These are phyloP conservation scores for Chloroceryle inda DNA, from an alignment of 2,797 vertebrate genomes.

Conservation along the genomic window DNA sequence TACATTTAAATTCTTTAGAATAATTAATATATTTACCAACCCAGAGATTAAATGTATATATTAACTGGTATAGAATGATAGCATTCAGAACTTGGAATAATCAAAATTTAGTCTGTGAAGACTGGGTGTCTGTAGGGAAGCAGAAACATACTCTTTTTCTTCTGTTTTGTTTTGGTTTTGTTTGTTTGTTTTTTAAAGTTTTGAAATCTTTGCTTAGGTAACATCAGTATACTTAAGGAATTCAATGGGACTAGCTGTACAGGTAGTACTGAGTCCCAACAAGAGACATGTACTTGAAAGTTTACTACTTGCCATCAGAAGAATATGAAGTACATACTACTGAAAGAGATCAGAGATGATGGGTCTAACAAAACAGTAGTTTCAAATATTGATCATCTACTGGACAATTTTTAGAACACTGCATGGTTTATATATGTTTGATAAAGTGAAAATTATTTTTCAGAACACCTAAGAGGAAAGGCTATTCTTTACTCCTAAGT, in stretches of 20 bases:
- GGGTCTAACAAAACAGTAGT: background rate
- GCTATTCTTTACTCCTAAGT: background rate
- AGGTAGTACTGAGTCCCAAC: background rate
- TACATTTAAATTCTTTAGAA: background rate
- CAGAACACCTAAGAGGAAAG: background rate
- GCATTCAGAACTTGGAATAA: background rate
- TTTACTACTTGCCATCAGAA: background rate
- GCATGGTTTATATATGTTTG: background rate
- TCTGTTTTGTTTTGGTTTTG: too few relatives aligned
- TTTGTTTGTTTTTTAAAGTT: background rate
- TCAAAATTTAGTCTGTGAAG: background rate
- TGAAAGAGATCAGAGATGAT: background rate
- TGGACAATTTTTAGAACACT: background rate
- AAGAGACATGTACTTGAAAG: background rate
- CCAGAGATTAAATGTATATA: background rate
- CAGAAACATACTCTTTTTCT: background rate
- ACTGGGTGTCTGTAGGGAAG: background rate
- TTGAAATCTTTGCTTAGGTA: background rate
- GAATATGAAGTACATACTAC: background rate
- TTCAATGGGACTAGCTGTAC: background rate
- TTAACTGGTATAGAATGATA: background rate
- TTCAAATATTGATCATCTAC: background rate
- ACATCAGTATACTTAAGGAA: background rate
- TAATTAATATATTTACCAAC: background rate
- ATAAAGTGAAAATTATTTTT: background rate